Evolutionary conservation across 2,888 invertebrate genomes (phyloP), one percentile per base, ranked within the genome.

Genomic region (Andrena bucephala): DNA sequence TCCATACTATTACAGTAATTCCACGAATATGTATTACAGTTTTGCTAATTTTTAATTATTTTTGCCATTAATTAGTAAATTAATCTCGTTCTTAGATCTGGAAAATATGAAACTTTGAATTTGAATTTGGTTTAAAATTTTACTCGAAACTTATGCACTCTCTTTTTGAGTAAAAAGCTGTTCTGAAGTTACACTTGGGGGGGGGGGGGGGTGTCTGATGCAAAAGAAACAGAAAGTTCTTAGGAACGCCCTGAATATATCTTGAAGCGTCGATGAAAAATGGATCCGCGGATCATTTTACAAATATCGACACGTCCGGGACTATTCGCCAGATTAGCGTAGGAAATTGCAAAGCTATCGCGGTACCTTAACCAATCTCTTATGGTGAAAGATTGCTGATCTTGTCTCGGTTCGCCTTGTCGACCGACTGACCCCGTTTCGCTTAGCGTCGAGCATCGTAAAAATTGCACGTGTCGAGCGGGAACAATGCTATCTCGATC

Each of bases 371-470:
- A 65, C 57, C 69, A 59, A 69, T 59, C 75, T 67, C 24, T 16
- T 59, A 13, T 0, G 27, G 75, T 59, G 69, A 75, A 65, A 79
- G 75, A 79, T 79, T 50, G 42, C 59, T 27, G 72, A 81, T 73
- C 72, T 62, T 69, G 67, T 42, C 59, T 80, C 48, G 52, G 31
- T 63, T 81, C 67, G 33, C 42, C 81, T 50, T 57, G 54, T 59
- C 69, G 81, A 77, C 83, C 77, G 81, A 81, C 67, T 83, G 57
- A 83, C 83, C 81, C 27, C 67, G 57, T 81, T 42, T 78, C 48
- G 20, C 59, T 52, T 16, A 10, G n/a, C 36, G 50, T 27, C 8
- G 16, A 42, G 13, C 0, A 31, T 24, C 10, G 63, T 29, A 13
- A 69, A 77, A 78, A 68, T 68, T 48, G 33, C 48, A 54, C 20